Evolutionary conservation across 1,140 invertebrate genomes (phyloP).

Genomic region (Diabrotica virgifera): DNA sequence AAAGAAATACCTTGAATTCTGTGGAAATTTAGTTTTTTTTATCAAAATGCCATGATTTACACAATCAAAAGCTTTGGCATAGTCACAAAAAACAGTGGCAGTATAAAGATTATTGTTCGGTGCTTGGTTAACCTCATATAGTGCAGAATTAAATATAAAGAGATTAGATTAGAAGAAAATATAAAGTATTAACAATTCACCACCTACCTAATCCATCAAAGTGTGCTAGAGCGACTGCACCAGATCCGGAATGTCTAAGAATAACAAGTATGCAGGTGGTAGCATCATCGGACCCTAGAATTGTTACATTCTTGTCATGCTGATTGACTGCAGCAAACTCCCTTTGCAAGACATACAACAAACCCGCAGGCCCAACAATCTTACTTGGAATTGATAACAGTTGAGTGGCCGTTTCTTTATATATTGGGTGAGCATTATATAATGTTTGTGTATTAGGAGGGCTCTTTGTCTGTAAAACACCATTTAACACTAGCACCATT

Average conservation of each 20-base stretch:
- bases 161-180: no score
- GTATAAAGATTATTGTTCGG: no score
- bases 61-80: no score
- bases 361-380: slow-evolving; percentile 76
- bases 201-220: slow-evolving; percentile 74
- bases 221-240: slow-evolving; percentile 84
- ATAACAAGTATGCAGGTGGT: slow-evolving; percentile 92
- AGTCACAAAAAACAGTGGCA: no score
- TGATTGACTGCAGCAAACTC: slow-evolving; percentile 87
- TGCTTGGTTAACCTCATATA: no score
- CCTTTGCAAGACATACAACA: slow-evolving; percentile 86
- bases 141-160: no score
- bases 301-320: slow-evolving; percentile 86
- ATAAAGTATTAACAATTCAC: background rate
- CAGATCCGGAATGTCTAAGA: slow-evolving; percentile 86
- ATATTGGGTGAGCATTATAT: slow-evolving; percentile 76
- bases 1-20: no score
- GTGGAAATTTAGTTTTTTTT: no score
- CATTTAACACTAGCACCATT: slow-evolving; percentile 87
- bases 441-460: slow-evolving; percentile 76
- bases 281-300: slow-evolving; percentile 89
- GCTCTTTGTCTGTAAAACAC: slow-evolving; percentile 79
- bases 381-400: slow-evolving; percentile 72
- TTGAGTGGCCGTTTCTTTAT: slow-evolving; percentile 78
- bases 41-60: no score